phyloP scores from a whole-genome alignment of 2,888 invertebrate species.

The Elysia crispata region DNA sequence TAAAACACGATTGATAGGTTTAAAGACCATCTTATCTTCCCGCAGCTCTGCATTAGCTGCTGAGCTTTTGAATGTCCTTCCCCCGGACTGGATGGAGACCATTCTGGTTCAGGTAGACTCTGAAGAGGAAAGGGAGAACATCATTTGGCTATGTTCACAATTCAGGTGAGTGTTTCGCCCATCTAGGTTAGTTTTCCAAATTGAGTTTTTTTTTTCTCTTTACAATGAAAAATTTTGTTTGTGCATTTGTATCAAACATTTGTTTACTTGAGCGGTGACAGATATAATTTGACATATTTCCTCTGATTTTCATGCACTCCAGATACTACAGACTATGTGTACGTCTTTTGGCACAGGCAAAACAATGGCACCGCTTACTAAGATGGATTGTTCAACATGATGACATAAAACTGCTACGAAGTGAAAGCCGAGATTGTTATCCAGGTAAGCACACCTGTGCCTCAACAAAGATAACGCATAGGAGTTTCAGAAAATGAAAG shows the following conservation, averaged over 20 bases:
- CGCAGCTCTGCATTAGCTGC: conserved; percentile 18
- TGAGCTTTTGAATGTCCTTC: conserved; percentile 12
- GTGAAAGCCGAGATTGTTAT: neutral
- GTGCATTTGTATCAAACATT: too few relatives aligned
- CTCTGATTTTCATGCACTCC: conserved; percentile 11
- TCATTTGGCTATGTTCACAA: conserved; percentile 6
- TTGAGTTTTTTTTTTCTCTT: too few relatives aligned
- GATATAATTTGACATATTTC: neutral
- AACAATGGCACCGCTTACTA: conserved; percentile 52
- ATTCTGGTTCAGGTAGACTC: conserved; percentile 19
- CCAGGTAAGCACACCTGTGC: too few relatives aligned
- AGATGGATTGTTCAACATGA: conserved; percentile 54
- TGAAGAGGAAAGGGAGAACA: conserved; percentile 44
- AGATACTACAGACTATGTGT: conserved; percentile 66
- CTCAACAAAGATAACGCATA: too few relatives aligned
- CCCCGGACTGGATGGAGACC: conserved; percentile 37
- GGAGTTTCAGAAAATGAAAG: too few relatives aligned
- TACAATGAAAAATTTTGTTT: too few relatives aligned
- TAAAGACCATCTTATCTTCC: conserved; percentile 33
- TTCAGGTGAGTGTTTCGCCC: conserved; percentile 7
- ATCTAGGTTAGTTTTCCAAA: too few relatives aligned
- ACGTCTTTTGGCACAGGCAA: conserved; percentile 54
- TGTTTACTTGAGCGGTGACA: too few relatives aligned
- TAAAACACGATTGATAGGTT: too few relatives aligned
- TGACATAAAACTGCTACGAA: conserved; percentile 55